phyloP scores from a whole-genome alignment of 2,797 vertebrate genomes.

The Coendou prehensilis region DNA sequence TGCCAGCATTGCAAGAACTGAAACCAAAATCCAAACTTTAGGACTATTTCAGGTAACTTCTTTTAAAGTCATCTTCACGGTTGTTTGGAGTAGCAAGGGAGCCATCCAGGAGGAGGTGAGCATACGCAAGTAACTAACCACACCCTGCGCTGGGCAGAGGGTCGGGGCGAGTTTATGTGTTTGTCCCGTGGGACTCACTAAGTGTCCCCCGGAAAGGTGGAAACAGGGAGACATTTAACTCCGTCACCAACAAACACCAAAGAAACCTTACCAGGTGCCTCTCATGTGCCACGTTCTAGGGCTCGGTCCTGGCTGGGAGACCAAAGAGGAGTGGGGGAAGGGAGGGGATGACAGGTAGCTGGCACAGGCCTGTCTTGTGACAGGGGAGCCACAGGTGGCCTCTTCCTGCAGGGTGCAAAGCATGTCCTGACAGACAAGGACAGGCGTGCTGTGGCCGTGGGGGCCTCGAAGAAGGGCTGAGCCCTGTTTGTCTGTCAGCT shows the following conservation, averaged over 20 bases:
- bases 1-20: background rate
- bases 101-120: background rate
- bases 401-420: background rate
- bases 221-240: background rate
- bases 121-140: background rate
- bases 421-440: background rate
- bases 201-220: background rate
- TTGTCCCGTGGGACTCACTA: background rate
- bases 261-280: too few relatives aligned
- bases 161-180: background rate
- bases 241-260: background rate
- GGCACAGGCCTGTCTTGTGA: background rate
- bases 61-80: background rate
- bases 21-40: background rate
- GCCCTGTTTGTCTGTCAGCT: background rate
- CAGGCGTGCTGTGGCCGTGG: background rate
- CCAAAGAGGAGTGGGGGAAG: background rate
- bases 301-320: background rate
- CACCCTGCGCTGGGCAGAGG: background rate
- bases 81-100: background rate
- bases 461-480: background rate
- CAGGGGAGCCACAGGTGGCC: background rate
- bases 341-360: background rate
- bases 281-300: fast-evolving
- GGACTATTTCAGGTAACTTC: background rate